Base-by-base conservation (phyloP, 1,140 invertebrate species). In the Philotrypesis tridentata region DNA sequence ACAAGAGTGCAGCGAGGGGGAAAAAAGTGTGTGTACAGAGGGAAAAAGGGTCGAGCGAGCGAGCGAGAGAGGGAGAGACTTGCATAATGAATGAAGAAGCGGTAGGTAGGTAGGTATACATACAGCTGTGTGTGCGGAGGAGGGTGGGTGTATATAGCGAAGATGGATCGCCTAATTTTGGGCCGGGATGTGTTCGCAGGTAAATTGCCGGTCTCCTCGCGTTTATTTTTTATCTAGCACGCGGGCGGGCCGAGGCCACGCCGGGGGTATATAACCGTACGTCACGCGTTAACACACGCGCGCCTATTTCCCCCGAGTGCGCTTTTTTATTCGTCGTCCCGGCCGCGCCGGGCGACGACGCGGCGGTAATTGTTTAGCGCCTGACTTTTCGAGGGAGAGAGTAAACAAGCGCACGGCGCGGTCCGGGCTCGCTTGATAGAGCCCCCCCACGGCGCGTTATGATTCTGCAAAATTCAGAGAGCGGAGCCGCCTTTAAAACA, bases 251-350 rank as follows among this genome's bases (percentile, higher is more conserved):
- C 3, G 48, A 55, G 43, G 48, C 21, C 21, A 55, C 48, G 48
- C 21, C 48, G 21, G 7, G 48, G 48, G 21, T 55, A 55, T 55
- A n/a, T 40, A 40, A 65, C 43, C 63, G 76, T 79, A 79, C 76
- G 65, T 78, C 63, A 78, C 63, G 40, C 63, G 76, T 70, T 63
- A 79, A 71, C 78, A 71, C 67, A 68, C 78, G 33, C 78, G 33
- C 78, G 68, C 68, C 79, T 73, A 80, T 80, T 80, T 80, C 79
- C 79, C 79, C 23, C 31, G 79, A 73, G 79, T 80, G 79, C 48
- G 48, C 55, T 80, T 80, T 80, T 80, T 80, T 63, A 17, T 48
- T 23, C 55, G 25, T n/a, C n/a, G n/a, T n/a, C n/a, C n/a, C 11
- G 14, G 12, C 2, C 23, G n/a, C 21, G 63, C 63, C 76, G 37